Base-by-base conservation (phyloP, 1,140 invertebrate species). In the Drosophila lini region DNA sequence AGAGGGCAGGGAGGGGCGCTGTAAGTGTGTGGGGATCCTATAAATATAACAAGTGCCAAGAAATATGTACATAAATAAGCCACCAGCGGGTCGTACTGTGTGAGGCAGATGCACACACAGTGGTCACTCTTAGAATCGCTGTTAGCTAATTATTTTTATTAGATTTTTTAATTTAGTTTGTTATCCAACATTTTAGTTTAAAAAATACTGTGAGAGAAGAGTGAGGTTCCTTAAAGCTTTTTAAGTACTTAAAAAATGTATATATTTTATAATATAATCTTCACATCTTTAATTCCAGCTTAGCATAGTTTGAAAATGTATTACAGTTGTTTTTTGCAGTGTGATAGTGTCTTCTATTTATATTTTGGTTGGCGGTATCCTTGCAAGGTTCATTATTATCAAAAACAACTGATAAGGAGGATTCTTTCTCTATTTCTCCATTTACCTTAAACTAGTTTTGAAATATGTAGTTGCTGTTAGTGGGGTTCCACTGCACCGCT, bases 1-100 rank as follows among this genome's bases (percentile, higher is more conserved):
- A 32, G 10, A 38, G 13, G 36, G 19, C 10, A 15, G 40, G 44
- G 38, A 22, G 65, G 50, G 15, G 52, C 52, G 25, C 47, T 52
- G 38, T 44, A 68, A 71, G 65, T 48, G 65, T 68, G 68, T 71
- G 52, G 63, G 65, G 45, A 55, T 59, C 70, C 83, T 88, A 88
- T 86, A 86, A 86, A 86, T 86, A 86, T 86, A 86, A 86, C 83
- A 86, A 86, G 83, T 88, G 83, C 84, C 84, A 88, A 86, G 80
- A 88, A 88, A 83, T 88, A 80, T 88, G 83, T 80, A 89, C 84
- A 88, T 88, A 86, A 71, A 88, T 86, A 86, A 82, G 78, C 70
- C 52, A 75, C 42, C 62, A 53, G 53, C 40, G 44, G 34, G 19
- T 38, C 22, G 15, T 25, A 55, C 34, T 22, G 31, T 50, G 69